These are phyloP conservation scores for Epirrhoe alternata DNA, from an alignment of 2,888 invertebrate genomes.

Conservation along the genomic window DNA sequence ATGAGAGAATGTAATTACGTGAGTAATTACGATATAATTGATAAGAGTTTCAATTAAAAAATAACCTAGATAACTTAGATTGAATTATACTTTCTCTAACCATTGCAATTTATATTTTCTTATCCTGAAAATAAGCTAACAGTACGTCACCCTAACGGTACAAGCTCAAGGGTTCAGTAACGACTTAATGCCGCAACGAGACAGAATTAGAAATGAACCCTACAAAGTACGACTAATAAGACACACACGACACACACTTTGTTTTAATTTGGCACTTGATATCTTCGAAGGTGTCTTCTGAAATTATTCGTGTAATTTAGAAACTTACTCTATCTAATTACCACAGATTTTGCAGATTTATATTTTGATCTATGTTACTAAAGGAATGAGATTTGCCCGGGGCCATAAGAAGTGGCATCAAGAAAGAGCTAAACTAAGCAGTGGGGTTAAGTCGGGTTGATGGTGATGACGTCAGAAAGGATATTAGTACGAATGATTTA, in stretches of 20 bases:
- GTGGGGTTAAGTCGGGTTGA: too few species aligned
- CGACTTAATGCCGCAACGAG: constrained; percentile 77
- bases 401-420: too few species aligned
- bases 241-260: constrained; percentile 63
- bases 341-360: neutral
- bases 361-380: neutral
- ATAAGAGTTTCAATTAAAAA: too few species aligned
- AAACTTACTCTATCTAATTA: neutral
- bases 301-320: constrained; percentile 7
- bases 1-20: too few species aligned
- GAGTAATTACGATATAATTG: too few species aligned
- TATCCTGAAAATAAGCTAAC: constrained; percentile 6
- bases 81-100: neutral
- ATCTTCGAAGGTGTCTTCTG: constrained; percentile 22
- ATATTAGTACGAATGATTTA: too few species aligned
- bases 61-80: too few species aligned
- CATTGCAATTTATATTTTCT: too few species aligned
- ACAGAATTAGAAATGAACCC: constrained; percentile 82
- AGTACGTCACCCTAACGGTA: constrained; percentile 27
- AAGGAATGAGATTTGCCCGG: neutral
- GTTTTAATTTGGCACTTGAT: constrained; percentile 51
- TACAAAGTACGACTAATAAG: constrained; percentile 75
- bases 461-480: too few species aligned
- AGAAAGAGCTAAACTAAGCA: too few species aligned
- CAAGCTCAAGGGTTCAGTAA: constrained; percentile 70